phyloP scores from a whole-genome alignment of 2,113 vertebrate species.

The Coreoperca whiteheadi region DNA sequence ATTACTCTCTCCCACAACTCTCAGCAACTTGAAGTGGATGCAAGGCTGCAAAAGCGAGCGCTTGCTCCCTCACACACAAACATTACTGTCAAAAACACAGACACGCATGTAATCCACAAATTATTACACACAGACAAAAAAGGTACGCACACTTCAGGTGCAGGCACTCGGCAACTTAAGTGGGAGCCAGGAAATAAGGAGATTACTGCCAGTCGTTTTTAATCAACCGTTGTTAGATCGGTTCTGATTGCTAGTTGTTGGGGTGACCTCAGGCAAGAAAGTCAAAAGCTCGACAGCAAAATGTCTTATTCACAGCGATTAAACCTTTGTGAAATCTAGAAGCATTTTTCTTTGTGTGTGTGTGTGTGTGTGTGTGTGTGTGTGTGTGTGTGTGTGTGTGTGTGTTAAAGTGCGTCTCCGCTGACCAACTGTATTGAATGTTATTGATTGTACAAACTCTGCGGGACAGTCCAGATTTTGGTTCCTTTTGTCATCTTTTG shows the following conservation, averaged over 20 bases:
- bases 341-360: not conserved
- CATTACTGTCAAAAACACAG: slow-evolving; percentile 48
- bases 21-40: slow-evolving; percentile 51
- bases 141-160: slow-evolving; percentile 34
- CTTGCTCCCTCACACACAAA: slow-evolving; percentile 5
- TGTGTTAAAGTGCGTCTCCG: not conserved
- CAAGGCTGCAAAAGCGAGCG: slow-evolving; percentile 26
- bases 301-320: slow-evolving; percentile 30
- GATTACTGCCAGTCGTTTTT: slow-evolving; percentile 67
- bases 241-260: slow-evolving; percentile 48
- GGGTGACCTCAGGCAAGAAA: slow-evolving; percentile 60
- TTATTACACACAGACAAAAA: slow-evolving; percentile 6
- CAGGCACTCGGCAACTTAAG: slow-evolving; percentile 49
- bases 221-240: slow-evolving; percentile 60
- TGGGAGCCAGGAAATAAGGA: slow-evolving; percentile 69
- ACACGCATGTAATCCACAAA: slow-evolving; percentile 13
- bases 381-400: not conserved
- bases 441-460: slow-evolving; percentile 35
- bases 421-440: slow-evolving; percentile 17
- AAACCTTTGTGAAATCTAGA: slow-evolving; percentile 5
- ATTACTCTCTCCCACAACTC: slow-evolving; percentile 44
- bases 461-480: not conserved
- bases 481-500: not conserved
- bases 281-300: slow-evolving; percentile 50
- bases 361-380: not conserved